Evolutionary conservation across 1,140 invertebrate species (phyloP).

Genomic region (Chymomyza costata): DNA sequence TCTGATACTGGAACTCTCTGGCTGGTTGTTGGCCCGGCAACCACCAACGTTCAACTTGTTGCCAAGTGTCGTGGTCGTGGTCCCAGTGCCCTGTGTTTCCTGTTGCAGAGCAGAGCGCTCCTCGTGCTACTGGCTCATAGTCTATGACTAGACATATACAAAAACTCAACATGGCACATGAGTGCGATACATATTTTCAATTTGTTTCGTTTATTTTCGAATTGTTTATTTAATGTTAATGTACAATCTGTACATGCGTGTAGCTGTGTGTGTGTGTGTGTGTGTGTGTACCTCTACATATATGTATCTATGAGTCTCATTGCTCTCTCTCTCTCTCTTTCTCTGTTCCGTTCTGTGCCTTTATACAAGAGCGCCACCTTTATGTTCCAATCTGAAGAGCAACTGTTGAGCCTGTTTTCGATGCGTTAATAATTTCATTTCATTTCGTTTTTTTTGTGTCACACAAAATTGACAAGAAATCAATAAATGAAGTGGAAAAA

Average conservation of each 20-base stretch:
- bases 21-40: slow-evolving; percentile 2
- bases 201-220: slow-evolving; percentile 60
- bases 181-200: slow-evolving; percentile 38
- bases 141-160: slow-evolving; percentile 10
- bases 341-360: background rate
- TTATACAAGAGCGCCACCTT: background rate
- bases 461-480: slow-evolving; percentile 43
- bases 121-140: slow-evolving; percentile 9
- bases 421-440: slow-evolving; percentile 53
- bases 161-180: too few relatives aligned
- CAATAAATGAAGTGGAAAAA: slow-evolving; percentile 59
- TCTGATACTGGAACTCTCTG: slow-evolving; percentile 15
- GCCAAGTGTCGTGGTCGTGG: slow-evolving; percentile 41
- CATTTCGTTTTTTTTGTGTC: background rate
- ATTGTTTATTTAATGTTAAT: slow-evolving; percentile 63
- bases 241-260: too few relatives aligned
- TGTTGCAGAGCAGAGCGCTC: slow-evolving; percentile 14
- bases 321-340: slow-evolving; percentile 2
- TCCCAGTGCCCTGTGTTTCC: too few relatives aligned
- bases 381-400: too few relatives aligned
- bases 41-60: slow-evolving; percentile 52
- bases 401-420: too few relatives aligned
- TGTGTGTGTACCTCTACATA: slow-evolving; percentile 4
- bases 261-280: slow-evolving; percentile 37
- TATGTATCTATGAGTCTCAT: too few relatives aligned